These are phyloP conservation scores for Protosalanx chinensis DNA, from an alignment of 2,797 vertebrate genomes.

Conservation along the genomic window DNA sequence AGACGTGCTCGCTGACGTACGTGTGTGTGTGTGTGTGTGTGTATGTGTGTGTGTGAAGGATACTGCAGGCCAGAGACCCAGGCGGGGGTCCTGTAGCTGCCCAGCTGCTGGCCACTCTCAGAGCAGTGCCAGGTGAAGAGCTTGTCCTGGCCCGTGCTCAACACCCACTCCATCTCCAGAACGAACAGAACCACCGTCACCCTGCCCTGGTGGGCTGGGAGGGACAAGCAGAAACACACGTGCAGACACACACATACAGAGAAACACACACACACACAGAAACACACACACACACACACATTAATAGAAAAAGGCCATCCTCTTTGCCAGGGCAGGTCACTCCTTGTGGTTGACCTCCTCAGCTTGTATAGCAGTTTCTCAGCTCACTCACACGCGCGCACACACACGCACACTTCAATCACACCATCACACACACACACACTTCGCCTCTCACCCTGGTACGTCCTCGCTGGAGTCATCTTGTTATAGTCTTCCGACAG, in stretches of 20 bases:
- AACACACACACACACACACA: background rate
- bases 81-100: slow-evolving; percentile 83
- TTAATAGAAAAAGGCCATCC: background rate
- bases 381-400: background rate
- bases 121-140: slow-evolving; percentile 96
- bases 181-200: slow-evolving; percentile 94
- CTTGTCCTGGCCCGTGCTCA: slow-evolving; percentile 95
- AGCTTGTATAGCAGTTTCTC: background rate
- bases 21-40: background rate
- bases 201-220: slow-evolving; percentile 87
- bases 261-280: slow-evolving; percentile 15
- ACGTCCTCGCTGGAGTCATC: slow-evolving; percentile 87
- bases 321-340: background rate
- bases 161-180: slow-evolving; percentile 97
- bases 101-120: slow-evolving; percentile 89
- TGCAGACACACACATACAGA: slow-evolving; percentile 22
- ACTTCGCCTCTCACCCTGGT: slow-evolving; percentile 81
- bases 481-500: slow-evolving; percentile 98
- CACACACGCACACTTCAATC: background rate
- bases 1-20: no score
- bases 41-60: slow-evolving; percentile 74
- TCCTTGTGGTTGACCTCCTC: background rate
- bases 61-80: slow-evolving; percentile 96
- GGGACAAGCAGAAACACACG: slow-evolving; percentile 16
- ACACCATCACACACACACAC: slow-evolving; percentile 6